A percentile compares a stretch with the other conserved stretches of the same genome.
These are phyloP conservation scores for Chamaetylas fuelleborni DNA, from an alignment of 2,113 vertebrate species.

Conservation along the genomic window DNA sequence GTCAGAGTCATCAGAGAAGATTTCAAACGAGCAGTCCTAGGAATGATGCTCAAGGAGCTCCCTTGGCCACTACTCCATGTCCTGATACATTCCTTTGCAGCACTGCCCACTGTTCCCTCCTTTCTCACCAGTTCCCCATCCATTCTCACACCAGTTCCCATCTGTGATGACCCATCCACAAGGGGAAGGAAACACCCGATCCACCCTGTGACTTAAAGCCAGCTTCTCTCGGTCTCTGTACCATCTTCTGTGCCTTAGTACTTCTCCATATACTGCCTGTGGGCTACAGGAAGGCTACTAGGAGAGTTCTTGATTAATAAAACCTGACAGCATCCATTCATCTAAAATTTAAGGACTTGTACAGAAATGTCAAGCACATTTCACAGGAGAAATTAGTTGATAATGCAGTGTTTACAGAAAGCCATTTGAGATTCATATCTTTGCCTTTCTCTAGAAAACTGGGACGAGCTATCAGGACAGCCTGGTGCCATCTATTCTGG, in stretches of 20 bases:
- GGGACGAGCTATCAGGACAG: not conserved
- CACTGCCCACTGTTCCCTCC: not conserved
- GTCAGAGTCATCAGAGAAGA: not conserved
- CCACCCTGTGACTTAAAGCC: not conserved
- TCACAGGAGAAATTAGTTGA: not conserved
- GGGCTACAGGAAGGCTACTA: not conserved
- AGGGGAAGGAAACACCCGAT: not conserved
- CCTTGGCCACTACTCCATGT: not conserved
- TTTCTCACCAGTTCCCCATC: not conserved
- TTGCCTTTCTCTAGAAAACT: not conserved
- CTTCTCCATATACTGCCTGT: not conserved
- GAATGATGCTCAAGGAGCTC: not conserved
- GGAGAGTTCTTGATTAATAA: not conserved
- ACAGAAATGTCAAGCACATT: not conserved
- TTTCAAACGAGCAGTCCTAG: not conserved
- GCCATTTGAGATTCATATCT: not conserved
- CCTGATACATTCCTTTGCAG: not conserved
- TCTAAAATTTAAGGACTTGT: not conserved
- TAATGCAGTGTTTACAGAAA: not conserved
- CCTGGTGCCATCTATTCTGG: not conserved
- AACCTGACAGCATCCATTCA: not conserved
- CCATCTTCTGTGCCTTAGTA: not conserved
- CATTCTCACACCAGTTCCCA: not conserved
- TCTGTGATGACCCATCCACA: not conserved
- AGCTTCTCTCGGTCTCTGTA: not conserved